These are phyloP conservation scores for Pampus argenteus DNA, from an alignment of 2,797 vertebrate species.

Conservation along the genomic window DNA sequence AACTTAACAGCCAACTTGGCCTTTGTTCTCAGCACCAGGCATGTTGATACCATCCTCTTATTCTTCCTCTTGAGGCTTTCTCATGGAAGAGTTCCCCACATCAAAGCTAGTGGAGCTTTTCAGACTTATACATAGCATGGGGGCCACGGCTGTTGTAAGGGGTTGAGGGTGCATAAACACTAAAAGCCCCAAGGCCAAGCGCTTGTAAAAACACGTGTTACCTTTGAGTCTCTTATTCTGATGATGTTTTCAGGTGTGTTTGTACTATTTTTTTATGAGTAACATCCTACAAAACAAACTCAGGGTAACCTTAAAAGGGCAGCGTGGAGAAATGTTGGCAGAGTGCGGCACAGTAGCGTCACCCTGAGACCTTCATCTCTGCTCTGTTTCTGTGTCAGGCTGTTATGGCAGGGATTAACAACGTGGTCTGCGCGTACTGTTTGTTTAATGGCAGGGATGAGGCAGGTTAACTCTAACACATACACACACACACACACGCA, in stretches of 20 bases:
- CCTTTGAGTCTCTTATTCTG: constrained; percentile 58
- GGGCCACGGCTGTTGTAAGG: constrained; percentile 33
- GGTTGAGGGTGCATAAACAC: constrained; percentile 64
- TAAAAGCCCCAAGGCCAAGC: constrained; percentile 50
- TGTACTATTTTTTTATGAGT: constrained; percentile 63
- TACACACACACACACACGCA: constrained; percentile 12
- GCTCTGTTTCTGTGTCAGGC: constrained; percentile 51
- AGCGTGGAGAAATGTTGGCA: constrained; percentile 29
- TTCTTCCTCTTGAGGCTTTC: constrained; percentile 57
- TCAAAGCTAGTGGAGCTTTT: constrained; percentile 71
- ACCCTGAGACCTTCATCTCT: constrained; percentile 52
- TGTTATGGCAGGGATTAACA: constrained; percentile 57
- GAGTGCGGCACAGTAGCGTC: constrained; percentile 19
- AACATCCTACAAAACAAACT: constrained; percentile 58
- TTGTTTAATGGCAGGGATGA: constrained; percentile 22
- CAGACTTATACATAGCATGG: constrained; percentile 37
- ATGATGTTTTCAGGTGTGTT: constrained; percentile 69
- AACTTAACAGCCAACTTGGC: constrained; percentile 39
- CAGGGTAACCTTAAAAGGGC: constrained; percentile 57
- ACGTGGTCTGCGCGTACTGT: constrained; percentile 14
- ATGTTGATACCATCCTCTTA: constrained; percentile 60
- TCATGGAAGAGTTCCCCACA: constrained; percentile 63
- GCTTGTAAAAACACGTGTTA: constrained; percentile 66
- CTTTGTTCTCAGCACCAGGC: constrained; percentile 65
- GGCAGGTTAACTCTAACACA: constrained; percentile 25